Base-by-base conservation (phyloP, 1,140 invertebrate genomes). In the Arion vulgaris region DNA sequence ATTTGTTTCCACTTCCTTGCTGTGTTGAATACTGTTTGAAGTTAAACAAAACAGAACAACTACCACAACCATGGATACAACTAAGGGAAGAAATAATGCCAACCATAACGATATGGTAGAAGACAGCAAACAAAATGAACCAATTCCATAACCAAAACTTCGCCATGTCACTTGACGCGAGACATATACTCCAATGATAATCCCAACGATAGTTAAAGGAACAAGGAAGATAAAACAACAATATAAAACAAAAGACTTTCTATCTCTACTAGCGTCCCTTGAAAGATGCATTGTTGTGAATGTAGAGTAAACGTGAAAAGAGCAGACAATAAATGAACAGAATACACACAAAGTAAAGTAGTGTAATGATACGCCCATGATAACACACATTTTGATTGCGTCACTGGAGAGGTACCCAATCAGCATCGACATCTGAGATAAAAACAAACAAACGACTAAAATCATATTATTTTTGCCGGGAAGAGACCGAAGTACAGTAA, bases 211-310 rank as follows among this genome's bases (percentile, higher is more conserved):
- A 0, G 39, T 19, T 34, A 81, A 0, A n/a, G 78, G 78, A 26
- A 51, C 9, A 23, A 80, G 23, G 19, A 69, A 15, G 7, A 28
- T 57, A 38, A 80, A 80, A 26, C 17, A 73, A 34, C 28, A 53
- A 62, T 81, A 81, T 23, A 13, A 28, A 11, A n/a, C 15, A 11
- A 81, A n/a, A 5, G 0, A 34, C 32, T 38, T 73, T 0, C 41
- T 0, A 11, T 81, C 80, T 26, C 34, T 51, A 0, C 9, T 53
- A 1, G 38, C 17, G 23, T 73, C 34, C 28, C n/a, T 41, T 13
- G 80, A 81, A 39, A 81, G 51, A 74, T 81, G 80, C 80, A 81
- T 81, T 1, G 80, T 81, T 26, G 69, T 69, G 45, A 81, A 81
- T 9, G 39, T 62, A 23, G 41, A n/a, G 71, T 81, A 81, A 2